A percentile compares a stretch with the other conserved stretches of the same genome.
Conservation (phyloP, 2,888 invertebrate species). For the Gerosis bhagava region DNA sequence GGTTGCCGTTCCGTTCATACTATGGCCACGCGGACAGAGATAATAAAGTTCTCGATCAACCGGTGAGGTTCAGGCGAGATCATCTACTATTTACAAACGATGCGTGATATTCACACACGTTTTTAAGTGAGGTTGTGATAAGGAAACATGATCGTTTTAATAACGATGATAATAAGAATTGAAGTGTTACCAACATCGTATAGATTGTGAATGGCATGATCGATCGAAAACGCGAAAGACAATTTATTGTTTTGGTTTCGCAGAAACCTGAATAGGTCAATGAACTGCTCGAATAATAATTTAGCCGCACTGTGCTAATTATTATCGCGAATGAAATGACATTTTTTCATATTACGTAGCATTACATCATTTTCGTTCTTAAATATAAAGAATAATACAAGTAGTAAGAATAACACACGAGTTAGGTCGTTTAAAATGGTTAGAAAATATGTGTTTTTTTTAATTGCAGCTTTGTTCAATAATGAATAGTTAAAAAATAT, state of each 20-base stretch:
- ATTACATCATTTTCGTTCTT: too few species aligned
- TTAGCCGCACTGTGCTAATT: slow-evolving; percentile 14
- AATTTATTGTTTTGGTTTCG: slow-evolving; percentile 46
- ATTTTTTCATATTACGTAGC: too few species aligned
- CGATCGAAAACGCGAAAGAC: slow-evolving; percentile 8
- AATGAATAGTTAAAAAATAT: too few species aligned
- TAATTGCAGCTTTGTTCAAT: too few species aligned
- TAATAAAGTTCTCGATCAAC: slow-evolving; percentile 57
- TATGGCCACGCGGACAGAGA: slow-evolving; percentile 60
- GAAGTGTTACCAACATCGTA: slow-evolving; percentile 15
- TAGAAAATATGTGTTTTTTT: too few species aligned
- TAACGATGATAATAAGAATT: slow-evolving; percentile 31
- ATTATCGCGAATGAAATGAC: slow-evolving; percentile 7
- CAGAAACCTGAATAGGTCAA: slow-evolving; percentile 45
- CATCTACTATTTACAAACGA: slow-evolving; percentile 45
- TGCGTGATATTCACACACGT: slow-evolving; percentile 54
- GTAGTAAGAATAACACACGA: too few species aligned
- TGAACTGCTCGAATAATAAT: slow-evolving; percentile 39
- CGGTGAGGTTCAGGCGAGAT: slow-evolving; percentile 49
- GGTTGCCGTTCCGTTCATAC: slow-evolving; percentile 63
- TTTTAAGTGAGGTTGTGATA: slow-evolving; percentile 33
- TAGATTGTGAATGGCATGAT: slow-evolving; percentile 11
- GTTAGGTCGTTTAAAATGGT: too few species aligned
- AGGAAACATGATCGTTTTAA: slow-evolving; percentile 29
- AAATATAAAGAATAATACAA: too few species aligned